These are phyloP conservation scores for Diorhabda sublineata DNA, from an alignment of 1,140 invertebrate genomes.

Conservation along the genomic window DNA sequence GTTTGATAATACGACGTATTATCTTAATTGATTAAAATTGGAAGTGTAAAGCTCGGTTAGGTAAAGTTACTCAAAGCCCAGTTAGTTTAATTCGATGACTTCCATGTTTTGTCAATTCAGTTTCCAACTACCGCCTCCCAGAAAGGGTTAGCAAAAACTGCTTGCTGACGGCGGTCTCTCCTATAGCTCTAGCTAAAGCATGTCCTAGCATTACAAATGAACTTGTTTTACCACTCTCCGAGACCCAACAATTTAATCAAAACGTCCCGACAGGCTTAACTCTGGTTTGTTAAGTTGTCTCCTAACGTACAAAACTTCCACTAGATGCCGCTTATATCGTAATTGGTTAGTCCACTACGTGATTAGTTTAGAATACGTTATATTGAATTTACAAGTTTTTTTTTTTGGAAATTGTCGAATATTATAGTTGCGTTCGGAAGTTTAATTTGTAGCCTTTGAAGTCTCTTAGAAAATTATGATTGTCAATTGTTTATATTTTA, in stretches of 20 bases:
- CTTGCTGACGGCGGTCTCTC: not conserved
- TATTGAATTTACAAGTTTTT: too few relatives aligned
- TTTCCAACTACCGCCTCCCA: too few relatives aligned
- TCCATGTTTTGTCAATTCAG: conserved; percentile 9
- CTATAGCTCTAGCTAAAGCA: not conserved
- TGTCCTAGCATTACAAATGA: conserved; percentile 6
- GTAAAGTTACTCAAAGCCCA: too few relatives aligned
- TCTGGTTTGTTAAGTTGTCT: not conserved
- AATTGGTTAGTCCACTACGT: conserved; percentile 5
- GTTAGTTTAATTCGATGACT: too few relatives aligned
- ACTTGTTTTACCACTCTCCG: conserved; percentile 1
- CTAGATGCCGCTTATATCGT: not conserved
- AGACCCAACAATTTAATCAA: conserved; percentile 10
- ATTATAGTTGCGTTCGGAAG: too few relatives aligned
- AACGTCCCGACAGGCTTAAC: not conserved
- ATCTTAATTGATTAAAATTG: too few relatives aligned
- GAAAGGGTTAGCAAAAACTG: not conserved
- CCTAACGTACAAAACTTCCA: not conserved
- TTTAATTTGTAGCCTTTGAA: too few relatives aligned
- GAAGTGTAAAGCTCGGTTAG: too few relatives aligned
- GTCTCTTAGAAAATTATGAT: too few relatives aligned
- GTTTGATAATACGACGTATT: too few relatives aligned
- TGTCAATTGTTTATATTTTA: too few relatives aligned
- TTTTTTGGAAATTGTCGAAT: too few relatives aligned
- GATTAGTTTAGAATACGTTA: not conserved